Base-by-base conservation (phyloP, 2,797 vertebrate genomes). In the Staurois parvus region DNA sequence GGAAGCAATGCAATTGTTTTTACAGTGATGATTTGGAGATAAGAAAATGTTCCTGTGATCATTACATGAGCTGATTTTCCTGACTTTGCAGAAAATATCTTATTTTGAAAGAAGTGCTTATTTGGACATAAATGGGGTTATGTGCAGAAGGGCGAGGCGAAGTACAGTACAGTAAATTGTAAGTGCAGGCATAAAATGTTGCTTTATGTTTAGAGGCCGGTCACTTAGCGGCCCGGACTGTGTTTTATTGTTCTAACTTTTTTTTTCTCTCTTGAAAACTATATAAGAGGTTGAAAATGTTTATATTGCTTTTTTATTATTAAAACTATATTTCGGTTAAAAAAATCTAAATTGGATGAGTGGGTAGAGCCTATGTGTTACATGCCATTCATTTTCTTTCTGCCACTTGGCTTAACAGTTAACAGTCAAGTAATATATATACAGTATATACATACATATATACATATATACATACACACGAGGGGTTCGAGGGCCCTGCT, bases 41-140 rank as follows among this genome's bases (percentile, higher is more conserved):
- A 70, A 75, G 34, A 42, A 75, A 75, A 87, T 79, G 34, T 79
- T 83, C 24, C n/a, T 40, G 52, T 29, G 40, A 79, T 74, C 68
- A 68, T 87, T 84, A 83, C 66, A 64, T 52, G 40, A 45, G 37
- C 64, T 45, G 56, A 79, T 84, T 79, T 67, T 70, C 59, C 81
- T 79, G 72, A 83, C 85, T 79, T 32, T 21, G 81, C 85, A 79
- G 69, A 83, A 87, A 83, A 75, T 74, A 42, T 68, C n/a, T 79
- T 69, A 52, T 75, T 77, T 28, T 29, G 28, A 66, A 64, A 68
- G 32, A 59, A 79, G 40, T 69, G 48, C 28, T 77, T 69, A 64
- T 70, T 79, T 87, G n/a, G 48, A 74, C 19, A 32, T 67, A 26
- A 83, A 73, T 73, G 40, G 34, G 34, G 29, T 19, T 4, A 73